Evolutionary conservation across 2,888 invertebrate species (phyloP), one percentile per base, ranked within the genome.

Genomic region (Agrilus cyanescens): DNA sequence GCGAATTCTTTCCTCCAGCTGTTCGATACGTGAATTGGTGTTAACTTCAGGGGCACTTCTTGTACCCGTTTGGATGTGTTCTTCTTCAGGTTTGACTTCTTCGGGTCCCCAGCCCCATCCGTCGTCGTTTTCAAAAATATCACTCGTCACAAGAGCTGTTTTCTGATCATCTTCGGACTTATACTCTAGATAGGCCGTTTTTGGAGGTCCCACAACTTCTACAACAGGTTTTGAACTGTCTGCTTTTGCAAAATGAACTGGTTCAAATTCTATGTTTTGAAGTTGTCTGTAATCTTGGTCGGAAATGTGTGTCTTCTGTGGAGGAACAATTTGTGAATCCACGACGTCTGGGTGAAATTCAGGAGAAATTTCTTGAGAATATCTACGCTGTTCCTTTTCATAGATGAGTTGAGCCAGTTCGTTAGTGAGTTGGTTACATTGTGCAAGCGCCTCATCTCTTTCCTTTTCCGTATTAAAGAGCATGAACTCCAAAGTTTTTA

Each of bases 21-120:
- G 71, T 44, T 74, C 70, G 16, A 76, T 53, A 44, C 56, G 56
- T 25, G 39, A 63, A 53, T 53, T 53, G 60, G 13, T 29, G 20
- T 41, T 35, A n/a, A 38, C n/a, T 10, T 18, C 47, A 45, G 56
- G 48, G 50, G 53, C 35, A 52, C 42, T 4, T 25, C 25, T 25
- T 51, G 57, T 43, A 29, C 50, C 44, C 45, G 53, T 53, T 44
- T 59, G 57, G 14, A 64, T 60, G 48, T 72, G 69, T 45, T 68
- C 67, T 32, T 70, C 72, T 45, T 70, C 71, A 12, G 70, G 51
- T 46, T 65, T 67, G 0, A 67, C 70, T 52, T 75, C 75, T 20
- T 74, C 75, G 1, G 69, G 60, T 12, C 68, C 71, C 68, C 73
- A 76, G n/a, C 72, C 75, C 79, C 79, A 79, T 37, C 73, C 73